These are phyloP conservation scores for Drosophila mimetica DNA, from an alignment of 2,888 invertebrate genomes.

Conservation along the genomic window DNA sequence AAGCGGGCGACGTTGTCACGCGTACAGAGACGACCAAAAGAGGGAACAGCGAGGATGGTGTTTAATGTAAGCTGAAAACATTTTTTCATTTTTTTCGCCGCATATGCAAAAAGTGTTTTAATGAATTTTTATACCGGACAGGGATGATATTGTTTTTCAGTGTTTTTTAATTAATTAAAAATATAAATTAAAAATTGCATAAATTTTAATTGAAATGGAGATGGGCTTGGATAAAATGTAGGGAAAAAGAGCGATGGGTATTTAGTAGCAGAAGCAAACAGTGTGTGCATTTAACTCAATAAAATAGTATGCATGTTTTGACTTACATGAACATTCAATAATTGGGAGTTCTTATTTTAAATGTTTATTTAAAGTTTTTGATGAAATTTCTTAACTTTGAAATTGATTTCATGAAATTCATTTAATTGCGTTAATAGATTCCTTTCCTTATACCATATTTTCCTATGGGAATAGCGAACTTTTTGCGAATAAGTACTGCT, in stretches of 20 bases:
- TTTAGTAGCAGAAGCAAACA: not conserved
- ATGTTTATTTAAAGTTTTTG: no score
- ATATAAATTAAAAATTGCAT: constrained; percentile 68
- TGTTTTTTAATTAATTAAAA: constrained; percentile 77
- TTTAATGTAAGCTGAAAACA: constrained; percentile 61
- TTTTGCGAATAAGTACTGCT: no score
- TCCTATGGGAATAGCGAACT: no score
- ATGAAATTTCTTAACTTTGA: no score
- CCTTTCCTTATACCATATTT: no score
- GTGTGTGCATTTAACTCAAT: no score
- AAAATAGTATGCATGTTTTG: no score
- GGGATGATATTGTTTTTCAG: constrained; percentile 61
- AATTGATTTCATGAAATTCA: no score
- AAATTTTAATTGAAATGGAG: constrained; percentile 69
- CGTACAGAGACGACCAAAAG: constrained; percentile 26
- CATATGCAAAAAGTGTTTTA: constrained; percentile 74
- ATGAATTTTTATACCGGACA: constrained; percentile 69
- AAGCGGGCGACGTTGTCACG: constrained; percentile 76
- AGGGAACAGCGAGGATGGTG: constrained; percentile 27
- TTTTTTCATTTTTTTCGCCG: constrained; percentile 48
- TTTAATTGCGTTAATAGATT: no score
- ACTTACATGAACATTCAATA: no score
- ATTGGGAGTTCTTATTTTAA: no score
- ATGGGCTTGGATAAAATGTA: constrained; percentile 1
- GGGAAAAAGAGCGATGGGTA: not conserved